Evolutionary conservation across 2,888 invertebrate genomes (phyloP), one percentile per base, ranked within the genome.

Genomic region (Hemithea aestivaria): DNA sequence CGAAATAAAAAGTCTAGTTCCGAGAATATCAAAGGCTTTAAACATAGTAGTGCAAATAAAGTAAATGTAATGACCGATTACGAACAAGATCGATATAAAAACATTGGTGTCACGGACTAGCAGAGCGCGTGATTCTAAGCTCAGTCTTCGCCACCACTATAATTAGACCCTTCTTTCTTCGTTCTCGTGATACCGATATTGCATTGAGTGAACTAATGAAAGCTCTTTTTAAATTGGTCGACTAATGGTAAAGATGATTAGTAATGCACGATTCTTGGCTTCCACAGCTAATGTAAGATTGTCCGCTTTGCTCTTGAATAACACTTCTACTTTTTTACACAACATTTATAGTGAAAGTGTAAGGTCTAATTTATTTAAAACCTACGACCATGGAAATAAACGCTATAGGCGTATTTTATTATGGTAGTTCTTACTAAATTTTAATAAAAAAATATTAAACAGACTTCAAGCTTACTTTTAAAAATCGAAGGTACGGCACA

Each of bases 101-200:
- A 57, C 62, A 77, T 70, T 56, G 62, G 67, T 80, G 81, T 81
- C 78, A 82, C 62, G 79, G 80, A 65, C 78, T 62, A 61, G 35
- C 47, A 59, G 61, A 60, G 73, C 69, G 67, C 75, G 64, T 73
- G 73, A 71, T 67, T 67, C 62, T 51, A 63, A 61, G 62, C 57
- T 64, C 59, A 56, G 58, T 40, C 56, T 49, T 53, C 52, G 40
- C 35, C 51, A 44, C 56, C 45, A 62, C 39, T 53, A 41, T 66
- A 62, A 58, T 56, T 54, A 57, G 61, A 64, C 51, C 56, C 47
- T 57, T 57, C 51, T 48, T 56, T 57, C 52, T 51, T 51, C 46
- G 46, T 47, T 48, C 25, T 59, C 53, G 45, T 56, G 58, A 59
- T 54, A 40, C 35, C 45, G 40, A 48, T 46, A 56, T 56, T 43